Percentiles rank a stretch among this genome's conserved stretches.
Conservation (phyloP, 2,888 invertebrate genomes). For the Merodon equestris region DNA sequence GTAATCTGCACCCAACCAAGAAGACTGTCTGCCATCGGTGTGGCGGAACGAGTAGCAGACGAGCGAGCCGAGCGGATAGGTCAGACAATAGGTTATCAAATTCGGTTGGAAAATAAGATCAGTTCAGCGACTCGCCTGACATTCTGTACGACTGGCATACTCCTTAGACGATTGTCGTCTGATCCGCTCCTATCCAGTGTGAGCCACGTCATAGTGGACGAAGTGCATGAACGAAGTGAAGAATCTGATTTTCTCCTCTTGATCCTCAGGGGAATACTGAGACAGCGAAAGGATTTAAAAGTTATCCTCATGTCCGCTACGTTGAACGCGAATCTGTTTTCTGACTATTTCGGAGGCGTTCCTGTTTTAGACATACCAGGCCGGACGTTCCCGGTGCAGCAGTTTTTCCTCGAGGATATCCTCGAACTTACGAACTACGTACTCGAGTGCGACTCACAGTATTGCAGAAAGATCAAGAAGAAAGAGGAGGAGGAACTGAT, state of each 20-base stretch:
- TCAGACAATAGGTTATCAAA: constrained; percentile 83
- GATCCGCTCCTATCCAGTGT: constrained; percentile 87
- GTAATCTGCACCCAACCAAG: constrained; percentile 96
- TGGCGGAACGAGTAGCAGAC: constrained; percentile 93
- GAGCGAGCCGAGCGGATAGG: constrained; percentile 87
- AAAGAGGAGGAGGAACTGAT: constrained; percentile 82
- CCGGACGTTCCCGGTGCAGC: constrained; percentile 90
- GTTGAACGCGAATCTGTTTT: constrained; percentile 90
- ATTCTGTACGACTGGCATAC: constrained; percentile 96
- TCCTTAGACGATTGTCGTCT: constrained; percentile 89
- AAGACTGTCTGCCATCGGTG: constrained; percentile 93
- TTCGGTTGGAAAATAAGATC: constrained; percentile 88
- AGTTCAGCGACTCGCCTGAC: constrained; percentile 89
- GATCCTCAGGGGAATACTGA: constrained; percentile 87
- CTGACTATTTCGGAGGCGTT: constrained; percentile 87
- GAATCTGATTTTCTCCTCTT: constrained; percentile 94
- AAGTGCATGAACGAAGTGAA: constrained; percentile 95
- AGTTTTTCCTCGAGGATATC: constrained; percentile 90
- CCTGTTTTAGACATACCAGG: constrained; percentile 91
- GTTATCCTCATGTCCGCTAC: constrained; percentile 97
- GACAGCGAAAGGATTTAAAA: constrained; percentile 86
- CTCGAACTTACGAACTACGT: constrained; percentile 83
- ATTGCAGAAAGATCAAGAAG: constrained; percentile 82
- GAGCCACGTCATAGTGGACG: constrained; percentile 92
- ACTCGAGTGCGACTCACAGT: constrained; percentile 82